A percentile compares a stretch with the other conserved stretches of the same genome.
Evolutionary conservation across 2,113 vertebrate genomes (phyloP).

Genomic region (Alouatta palliata): DNA sequence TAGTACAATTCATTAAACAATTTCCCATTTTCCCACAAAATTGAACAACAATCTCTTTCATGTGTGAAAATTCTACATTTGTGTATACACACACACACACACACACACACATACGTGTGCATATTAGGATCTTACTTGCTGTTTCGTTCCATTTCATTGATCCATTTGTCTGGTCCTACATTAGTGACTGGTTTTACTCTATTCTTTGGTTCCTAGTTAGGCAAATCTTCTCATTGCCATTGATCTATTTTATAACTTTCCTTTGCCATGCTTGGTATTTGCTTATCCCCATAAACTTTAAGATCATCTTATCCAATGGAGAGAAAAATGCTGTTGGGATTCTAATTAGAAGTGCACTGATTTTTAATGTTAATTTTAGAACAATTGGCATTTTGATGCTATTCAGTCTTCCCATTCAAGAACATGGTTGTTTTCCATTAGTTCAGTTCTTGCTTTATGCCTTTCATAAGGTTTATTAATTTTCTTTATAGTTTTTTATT

Average conservation of each 20-base stretch:
- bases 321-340: not conserved
- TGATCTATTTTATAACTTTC: not conserved
- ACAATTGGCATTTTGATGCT: not conserved
- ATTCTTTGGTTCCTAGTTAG: not conserved
- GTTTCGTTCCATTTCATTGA: not conserved
- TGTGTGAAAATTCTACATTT: not conserved
- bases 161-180: not conserved
- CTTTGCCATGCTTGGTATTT: not conserved
- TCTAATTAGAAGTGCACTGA: not conserved
- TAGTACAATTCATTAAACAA: not conserved
- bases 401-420: not conserved
- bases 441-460: not conserved
- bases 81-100: too few relatives aligned
- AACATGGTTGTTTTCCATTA: not conserved
- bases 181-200: not conserved
- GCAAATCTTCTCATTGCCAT: not conserved
- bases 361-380: not conserved
- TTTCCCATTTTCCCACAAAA: not conserved
- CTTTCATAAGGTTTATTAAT: not conserved
- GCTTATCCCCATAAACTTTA: not conserved
- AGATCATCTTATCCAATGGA: not conserved
- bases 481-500: not conserved
- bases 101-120: too few relatives aligned
- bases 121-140: not conserved
- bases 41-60: not conserved